Evolutionary conservation across 2,797 vertebrate species (phyloP), one percentile per base, ranked within the genome.

Genomic region (Liparis tanakae): DNA sequence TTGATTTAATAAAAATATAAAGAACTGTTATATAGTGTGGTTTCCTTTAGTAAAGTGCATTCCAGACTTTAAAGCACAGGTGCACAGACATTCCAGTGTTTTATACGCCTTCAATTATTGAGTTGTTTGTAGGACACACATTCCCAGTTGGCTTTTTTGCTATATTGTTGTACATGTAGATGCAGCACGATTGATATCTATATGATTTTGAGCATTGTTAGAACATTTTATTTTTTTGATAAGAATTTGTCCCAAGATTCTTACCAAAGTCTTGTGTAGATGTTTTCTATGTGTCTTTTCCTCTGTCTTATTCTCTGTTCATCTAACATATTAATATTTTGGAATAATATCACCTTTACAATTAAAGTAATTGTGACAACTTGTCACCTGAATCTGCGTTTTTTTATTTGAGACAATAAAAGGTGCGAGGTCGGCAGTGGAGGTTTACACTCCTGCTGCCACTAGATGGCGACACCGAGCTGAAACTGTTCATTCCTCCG

Each of bases 331-430:
- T 94, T 96, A 86, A 92, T 96, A 96, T 96, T 97, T 98, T 97
- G 93, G 94, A 97, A 97, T 97, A 97, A 96, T 97, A 90, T 93
- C 94, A 96, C 95, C 94, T 98, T 98, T 97, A 97, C 95, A 97
- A 97, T 94, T 94, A 95, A 95, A 94, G 89, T 93, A 89, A 95
- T 94, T 71, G 92, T 95, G 93, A 93, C 85, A 92, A 90, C 77
- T 85, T 87, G 84, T 86, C 75, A 89, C 66, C 70, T 74, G 71
- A 64, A 81, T 82, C 63, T 79, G 78, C 86, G 53, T 82, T 67
- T 81, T 81, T 81, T 90, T 86, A 59, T 87, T 69, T 87, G 9
- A 3, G 43, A 48, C 9, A 34, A 46, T 41, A 1, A 69, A 69
- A 54, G 10, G 6, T 43, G 3, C 48, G 7, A 25, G 20, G 30